Base-by-base conservation (phyloP, 1,140 invertebrate species). In the Drosophila carrolli region DNA sequence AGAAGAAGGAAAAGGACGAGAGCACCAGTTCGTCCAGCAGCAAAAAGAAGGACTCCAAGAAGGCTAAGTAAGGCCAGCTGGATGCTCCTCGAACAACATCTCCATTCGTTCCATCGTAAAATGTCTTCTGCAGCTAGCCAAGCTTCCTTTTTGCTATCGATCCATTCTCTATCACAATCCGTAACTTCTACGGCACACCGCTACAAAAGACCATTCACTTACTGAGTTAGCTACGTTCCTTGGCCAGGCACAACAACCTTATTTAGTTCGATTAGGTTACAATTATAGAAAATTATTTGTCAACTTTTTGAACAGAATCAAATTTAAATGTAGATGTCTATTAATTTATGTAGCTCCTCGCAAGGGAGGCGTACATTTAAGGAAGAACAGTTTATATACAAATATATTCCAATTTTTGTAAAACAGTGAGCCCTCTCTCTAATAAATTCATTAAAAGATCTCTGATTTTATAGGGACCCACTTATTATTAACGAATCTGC, bases 21-120 rank as follows among this genome's bases (percentile, higher is more conserved):
- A 46, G 51, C 56, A 72, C 48, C 51, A 75, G 54, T 46, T 77
- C 62, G 59, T 68, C 63, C 62, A 73, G 68, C 75, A 84, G 58
- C 71, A 91, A 92, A 70, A 92, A 92, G 44, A 92, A 92, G 51
- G 91, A 92, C 9, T 89, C 91, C 0, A 92, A 91, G 27, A 92
- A 92, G 73, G 81, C 74, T 13, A 92, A 92, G 73, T 92, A 85
- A 80, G 68, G 65, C 77, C n/a, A 77, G 78, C 48, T 82, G 72
- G 75, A 59, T 53, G 16, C 6, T n/a, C 38, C 13, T 37, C 47
- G 40, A 56, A 44, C 50, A 48, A 19, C 44, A 51, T 68, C 38
- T 65, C 53, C 70, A 81, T 43, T 79, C 85, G 65, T 81, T 78
- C 66, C 75, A 78, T 63, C 58, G 32, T 9, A 32, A 57, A 29